Conservation (phyloP, 2,113 vertebrate species). For the Rhabdomys dilectus region DNA sequence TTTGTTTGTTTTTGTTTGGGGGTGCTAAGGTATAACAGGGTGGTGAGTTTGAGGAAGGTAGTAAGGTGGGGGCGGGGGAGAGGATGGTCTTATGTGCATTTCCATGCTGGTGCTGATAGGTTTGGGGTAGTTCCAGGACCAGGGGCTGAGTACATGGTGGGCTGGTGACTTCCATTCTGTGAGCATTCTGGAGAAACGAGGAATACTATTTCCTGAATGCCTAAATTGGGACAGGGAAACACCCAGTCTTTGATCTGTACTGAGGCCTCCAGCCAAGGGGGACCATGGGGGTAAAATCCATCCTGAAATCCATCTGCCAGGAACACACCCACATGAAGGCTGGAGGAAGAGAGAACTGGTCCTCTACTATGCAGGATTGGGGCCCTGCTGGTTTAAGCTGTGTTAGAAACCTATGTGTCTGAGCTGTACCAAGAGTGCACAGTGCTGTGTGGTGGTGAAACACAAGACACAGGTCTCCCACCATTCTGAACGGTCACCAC, state of each 20-base stretch:
- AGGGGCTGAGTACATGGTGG: neutral
- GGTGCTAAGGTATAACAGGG: neutral
- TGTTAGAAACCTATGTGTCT: rapidly evolving
- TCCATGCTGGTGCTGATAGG: neutral
- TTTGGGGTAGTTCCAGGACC: neutral
- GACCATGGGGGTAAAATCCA: neutral
- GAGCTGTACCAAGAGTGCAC: no score
- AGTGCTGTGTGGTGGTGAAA: neutral
- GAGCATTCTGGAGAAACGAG: neutral
- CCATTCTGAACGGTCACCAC: neutral
- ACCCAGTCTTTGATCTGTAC: neutral
- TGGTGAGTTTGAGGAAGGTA: neutral
- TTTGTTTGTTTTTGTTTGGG: neutral
- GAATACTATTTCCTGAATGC: neutral
- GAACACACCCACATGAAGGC: neutral
- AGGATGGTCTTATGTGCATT: neutral
- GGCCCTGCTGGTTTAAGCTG: rapidly evolving
- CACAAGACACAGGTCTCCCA: neutral
- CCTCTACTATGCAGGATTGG: neutral
- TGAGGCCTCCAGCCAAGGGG: neutral
- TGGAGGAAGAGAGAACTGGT: neutral
- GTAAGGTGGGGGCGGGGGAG: neutral
- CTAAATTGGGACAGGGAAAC: neutral
- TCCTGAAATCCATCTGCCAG: neutral
- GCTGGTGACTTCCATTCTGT: neutral